Evolutionary conservation across 2,113 vertebrate genomes (phyloP).

Genomic region (Uria lomvia): DNA sequence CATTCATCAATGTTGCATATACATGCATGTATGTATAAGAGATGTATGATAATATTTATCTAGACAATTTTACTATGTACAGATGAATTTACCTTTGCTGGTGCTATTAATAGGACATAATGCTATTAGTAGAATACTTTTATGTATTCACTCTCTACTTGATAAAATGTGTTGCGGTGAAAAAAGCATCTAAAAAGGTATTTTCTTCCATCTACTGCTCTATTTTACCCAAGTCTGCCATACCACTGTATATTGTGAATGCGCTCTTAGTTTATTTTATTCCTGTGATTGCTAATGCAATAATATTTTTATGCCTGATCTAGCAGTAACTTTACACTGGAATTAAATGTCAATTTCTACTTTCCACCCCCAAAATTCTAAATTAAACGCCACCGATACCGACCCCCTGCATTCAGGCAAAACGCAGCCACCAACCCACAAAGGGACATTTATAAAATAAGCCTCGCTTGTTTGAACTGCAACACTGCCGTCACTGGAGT

Average conservation of each 20-base stretch:
- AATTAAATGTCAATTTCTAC: conserved; percentile 61
- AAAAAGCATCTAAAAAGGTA: neutral
- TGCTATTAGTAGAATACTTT: neutral
- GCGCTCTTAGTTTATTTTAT: conserved; percentile 26
- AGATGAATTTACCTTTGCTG: neutral
- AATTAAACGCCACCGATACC: conserved; percentile 34
- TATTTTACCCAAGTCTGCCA: neutral
- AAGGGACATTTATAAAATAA: conserved; percentile 76
- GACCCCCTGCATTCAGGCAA: conserved; percentile 44
- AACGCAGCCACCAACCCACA: conserved; percentile 56
- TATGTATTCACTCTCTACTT: neutral
- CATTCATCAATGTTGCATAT: neutral
- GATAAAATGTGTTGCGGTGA: neutral
- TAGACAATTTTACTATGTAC: neutral
- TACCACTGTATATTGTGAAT: neutral
- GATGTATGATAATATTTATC: neutral
- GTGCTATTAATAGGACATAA: neutral
- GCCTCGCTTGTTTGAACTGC: conserved; percentile 66
- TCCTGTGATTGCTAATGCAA: conserved; percentile 29
- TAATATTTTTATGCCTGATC: conserved; percentile 45
- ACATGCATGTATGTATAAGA: neutral
- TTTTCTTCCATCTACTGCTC: neutral
- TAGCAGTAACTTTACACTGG: conserved; percentile 53
- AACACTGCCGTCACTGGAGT: conserved; percentile 60
- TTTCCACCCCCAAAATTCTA: conserved; percentile 40